Base-by-base conservation (phyloP, 2,113 vertebrate genomes). In the Pleuronectes platessa region DNA sequence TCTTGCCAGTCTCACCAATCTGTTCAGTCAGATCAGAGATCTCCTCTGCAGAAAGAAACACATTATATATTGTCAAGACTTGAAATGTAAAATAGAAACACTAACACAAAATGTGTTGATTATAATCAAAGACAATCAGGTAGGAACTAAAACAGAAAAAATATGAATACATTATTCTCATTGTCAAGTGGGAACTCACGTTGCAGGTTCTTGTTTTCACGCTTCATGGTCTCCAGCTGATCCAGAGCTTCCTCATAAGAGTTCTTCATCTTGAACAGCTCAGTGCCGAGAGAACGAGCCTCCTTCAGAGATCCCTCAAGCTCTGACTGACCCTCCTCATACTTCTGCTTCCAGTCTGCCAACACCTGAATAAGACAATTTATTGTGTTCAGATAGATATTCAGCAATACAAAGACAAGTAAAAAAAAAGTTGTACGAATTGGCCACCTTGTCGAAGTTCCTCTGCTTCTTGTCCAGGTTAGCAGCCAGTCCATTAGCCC, bases 281-380 rank as follows among this genome's bases (percentile, higher is more conserved):
- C 61, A 62, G 61, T 62, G 61, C 61, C 15, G 5, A 62, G 61
- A 62, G 61, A 40, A 42, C 61, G 61, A 62, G 61, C 61, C 20
- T 96, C 94, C 71, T 95, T 96, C 88, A 93, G 93, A 63, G 94
- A 76, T 13, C 92, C 92, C 62, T 96, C 95, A 63, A 96, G 74
- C 79, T 90, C 88, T 51, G 89, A 76, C 71, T 90, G 89, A 66
- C 87, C 85, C 85, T 90, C 89, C 81, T 90, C 88, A 14, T 62
- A 79, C 65, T 89, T 89, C 49, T 87, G 85, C 26, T 89, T 87
- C 88, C 88, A 87, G 61, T 90, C 88, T 55, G 88, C 81, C 86
- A 90, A 53, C 10, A 90, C 86, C 88, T 90, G 7, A 20, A 56
- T 59, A 7, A 21, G 18, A 81, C 5, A 79, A 27, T 59, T 54